Base-by-base conservation (phyloP, 2,888 invertebrate species). In the Cheilosia soror region DNA sequence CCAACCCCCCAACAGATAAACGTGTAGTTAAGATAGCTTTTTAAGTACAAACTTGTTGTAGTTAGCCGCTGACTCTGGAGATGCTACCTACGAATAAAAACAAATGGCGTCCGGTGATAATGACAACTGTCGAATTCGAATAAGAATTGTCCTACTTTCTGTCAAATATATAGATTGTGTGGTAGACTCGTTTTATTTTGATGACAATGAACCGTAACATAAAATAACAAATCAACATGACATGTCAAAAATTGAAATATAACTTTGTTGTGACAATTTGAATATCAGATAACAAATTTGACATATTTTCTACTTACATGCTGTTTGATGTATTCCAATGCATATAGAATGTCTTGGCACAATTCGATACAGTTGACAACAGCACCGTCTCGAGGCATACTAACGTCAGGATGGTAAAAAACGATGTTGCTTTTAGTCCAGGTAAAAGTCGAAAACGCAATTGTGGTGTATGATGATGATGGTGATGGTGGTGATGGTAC, bases 281-380 rank as follows among this genome's bases (percentile, higher is more conserved):
- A 27, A 51, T 27, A 1, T 13, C 13, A 5, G 5, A 25, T n/a
- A 25, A 9, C 6, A 42, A 25, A 20, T 20, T 20, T 20, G 20
- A 20, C 20, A 40, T 27, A 15, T 4, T 5, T 2, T 27, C 7
- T 88, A 91, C 91, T 91, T 80, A 92, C 91, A 97, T 97, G 92
- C 97, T 96, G 92, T 97, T 97, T 88, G 96, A 96, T 88, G 96
- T 96, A 94, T 97, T 97, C 97, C 97, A 97, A 91, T 97, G 96
- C 93, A 97, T 96, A 93, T 95, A 96, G 93, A 96, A 96, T 75
- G 96, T 95, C 92, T 96, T 96, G 86, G 96, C 96, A 93, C 96
- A 96, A 92, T 96, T 96, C 47, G 93, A 93, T 90, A 94, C 93
- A 69, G 93, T 94, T 84, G 94, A 94, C 84, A 94, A 91, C 68